These are phyloP conservation scores for Nomada hirtipes DNA, from an alignment of 2,888 invertebrate species.

Conservation along the genomic window DNA sequence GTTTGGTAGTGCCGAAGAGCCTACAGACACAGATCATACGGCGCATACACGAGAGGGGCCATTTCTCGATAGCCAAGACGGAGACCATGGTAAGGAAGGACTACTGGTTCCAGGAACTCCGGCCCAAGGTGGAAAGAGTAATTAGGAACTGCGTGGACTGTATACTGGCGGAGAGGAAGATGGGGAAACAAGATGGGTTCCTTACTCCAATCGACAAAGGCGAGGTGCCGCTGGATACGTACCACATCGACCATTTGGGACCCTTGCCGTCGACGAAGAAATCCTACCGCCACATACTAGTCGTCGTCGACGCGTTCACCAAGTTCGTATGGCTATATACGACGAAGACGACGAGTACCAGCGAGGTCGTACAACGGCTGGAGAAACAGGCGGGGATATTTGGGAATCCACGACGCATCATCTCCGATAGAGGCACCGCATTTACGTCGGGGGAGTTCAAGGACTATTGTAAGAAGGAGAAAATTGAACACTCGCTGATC, in stretches of 20 bases:
- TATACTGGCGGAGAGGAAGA: neutral
- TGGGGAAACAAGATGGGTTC: neutral
- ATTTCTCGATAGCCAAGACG: neutral
- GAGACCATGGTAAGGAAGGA: conserved; percentile 2
- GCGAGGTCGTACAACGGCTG: neutral
- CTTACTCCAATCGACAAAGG: neutral
- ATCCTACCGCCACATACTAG: conserved; percentile 4
- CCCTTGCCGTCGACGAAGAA: neutral
- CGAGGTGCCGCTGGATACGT: neutral
- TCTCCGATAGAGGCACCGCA: conserved; percentile 27
- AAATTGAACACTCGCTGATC: neutral
- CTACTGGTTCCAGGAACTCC: neutral
- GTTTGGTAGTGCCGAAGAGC: neutral
- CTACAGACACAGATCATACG: neutral
- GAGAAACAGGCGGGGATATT: conserved; percentile 20
- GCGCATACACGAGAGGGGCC: neutral
- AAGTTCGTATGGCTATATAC: conserved; percentile 13
- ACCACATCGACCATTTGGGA: conserved; percentile 6
- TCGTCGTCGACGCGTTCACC: neutral
- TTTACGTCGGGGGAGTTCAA: conserved; percentile 11
- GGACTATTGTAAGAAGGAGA: conserved; percentile 6
- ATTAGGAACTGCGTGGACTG: neutral
- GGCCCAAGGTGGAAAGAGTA: neutral
- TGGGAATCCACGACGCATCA: conserved; percentile 13
- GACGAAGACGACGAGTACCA: neutral